A percentile compares a stretch with the other conserved stretches of the same genome.
These are phyloP conservation scores for Patiria pectinifera DNA, from an alignment of 53 echinoderm and acorn worm genomes.

Conservation along the genomic window DNA sequence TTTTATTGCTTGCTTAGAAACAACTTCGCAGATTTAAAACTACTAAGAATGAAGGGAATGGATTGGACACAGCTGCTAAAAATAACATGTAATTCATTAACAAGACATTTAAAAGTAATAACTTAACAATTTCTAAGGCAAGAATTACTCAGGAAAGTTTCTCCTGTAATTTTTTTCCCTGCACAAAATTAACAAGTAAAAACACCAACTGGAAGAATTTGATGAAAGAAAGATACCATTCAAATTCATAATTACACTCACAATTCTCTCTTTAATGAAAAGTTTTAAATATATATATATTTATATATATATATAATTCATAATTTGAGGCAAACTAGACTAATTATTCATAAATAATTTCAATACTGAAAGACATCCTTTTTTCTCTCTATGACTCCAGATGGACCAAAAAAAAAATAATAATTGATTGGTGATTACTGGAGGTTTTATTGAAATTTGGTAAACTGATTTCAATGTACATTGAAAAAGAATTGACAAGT, in stretches of 20 bases:
- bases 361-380: constrained; percentile 51
- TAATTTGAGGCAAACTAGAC: constrained; percentile 39
- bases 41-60: neutral
- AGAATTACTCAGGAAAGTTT: constrained; percentile 1
- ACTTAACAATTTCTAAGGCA: constrained; percentile 30
- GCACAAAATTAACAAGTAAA: neutral
- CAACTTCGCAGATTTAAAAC: neutral
- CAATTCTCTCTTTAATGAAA: constrained; percentile 17
- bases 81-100: neutral
- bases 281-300: constrained; percentile 8
- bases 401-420: neutral
- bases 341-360: constrained; percentile 23
- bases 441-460: too few relatives aligned
- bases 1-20: too few relatives aligned
- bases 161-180: neutral
- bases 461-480: too few relatives aligned
- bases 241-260: neutral
- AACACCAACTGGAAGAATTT: constrained; percentile 24
- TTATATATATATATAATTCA: constrained; percentile 35
- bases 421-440: neutral
- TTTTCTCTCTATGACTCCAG: constrained; percentile 4
- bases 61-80: neutral
- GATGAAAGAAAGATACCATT: constrained; percentile 19
- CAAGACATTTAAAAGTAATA: neutral
- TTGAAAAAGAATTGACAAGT: too few relatives aligned